Conservation (phyloP, 92 coral and sea anemone genomes). For the Hydrozoanthus gracilis region DNA sequence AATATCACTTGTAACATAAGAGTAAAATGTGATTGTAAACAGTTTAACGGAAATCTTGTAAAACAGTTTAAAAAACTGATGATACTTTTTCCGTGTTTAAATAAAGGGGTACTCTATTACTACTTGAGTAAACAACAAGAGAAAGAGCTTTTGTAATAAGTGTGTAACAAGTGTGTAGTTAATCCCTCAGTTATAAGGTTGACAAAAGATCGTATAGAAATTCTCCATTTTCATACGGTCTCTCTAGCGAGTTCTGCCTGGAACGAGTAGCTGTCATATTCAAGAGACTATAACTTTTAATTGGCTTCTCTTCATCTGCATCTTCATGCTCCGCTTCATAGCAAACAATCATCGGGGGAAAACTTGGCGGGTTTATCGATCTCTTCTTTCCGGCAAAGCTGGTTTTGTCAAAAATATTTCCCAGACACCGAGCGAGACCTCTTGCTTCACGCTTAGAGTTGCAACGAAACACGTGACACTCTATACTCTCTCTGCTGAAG, state of each 20-base stretch:
- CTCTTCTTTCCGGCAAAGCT: not conserved
- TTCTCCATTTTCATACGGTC: not conserved
- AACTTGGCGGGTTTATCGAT: not conserved
- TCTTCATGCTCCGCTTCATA: not conserved
- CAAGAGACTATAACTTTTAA: not conserved
- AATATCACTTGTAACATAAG: no score
- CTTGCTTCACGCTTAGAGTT: not conserved
- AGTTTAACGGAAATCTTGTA: no score
- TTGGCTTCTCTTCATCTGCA: not conserved
- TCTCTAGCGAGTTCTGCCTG: not conserved
- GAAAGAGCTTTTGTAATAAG: no score
- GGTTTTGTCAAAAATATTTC: not conserved
- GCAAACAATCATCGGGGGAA: not conserved
- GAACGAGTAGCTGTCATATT: not conserved
- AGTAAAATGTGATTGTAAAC: no score
- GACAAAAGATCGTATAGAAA: not conserved
- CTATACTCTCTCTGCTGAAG: not conserved
- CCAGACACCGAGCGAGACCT: not conserved
- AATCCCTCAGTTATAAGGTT: no score
- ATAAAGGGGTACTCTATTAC: no score
- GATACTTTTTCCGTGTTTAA: no score
- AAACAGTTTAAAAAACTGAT: no score
- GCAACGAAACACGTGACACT: constrained; percentile 28
- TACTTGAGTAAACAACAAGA: no score
- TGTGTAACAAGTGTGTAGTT: no score